Conservation (phyloP, 2,113 vertebrate genomes). For the Connochaetes taurinus region DNA sequence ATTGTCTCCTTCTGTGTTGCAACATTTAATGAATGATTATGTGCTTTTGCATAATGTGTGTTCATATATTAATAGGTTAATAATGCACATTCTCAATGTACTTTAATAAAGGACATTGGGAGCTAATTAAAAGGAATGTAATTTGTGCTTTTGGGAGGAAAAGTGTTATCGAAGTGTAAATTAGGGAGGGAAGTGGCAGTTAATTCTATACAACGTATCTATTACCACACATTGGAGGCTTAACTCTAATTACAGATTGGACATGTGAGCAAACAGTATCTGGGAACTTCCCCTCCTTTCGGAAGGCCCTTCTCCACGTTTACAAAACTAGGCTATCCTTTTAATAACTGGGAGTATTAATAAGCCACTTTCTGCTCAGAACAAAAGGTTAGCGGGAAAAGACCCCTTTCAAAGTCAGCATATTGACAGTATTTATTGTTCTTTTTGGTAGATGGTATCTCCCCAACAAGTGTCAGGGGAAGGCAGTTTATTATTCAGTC, state of each 20-base stretch:
- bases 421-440: background rate
- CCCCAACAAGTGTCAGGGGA: constrained; percentile 33
- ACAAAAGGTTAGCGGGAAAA: constrained; percentile 58
- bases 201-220: constrained; percentile 51
- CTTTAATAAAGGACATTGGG: constrained; percentile 37
- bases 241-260: constrained; percentile 60
- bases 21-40: constrained; percentile 46
- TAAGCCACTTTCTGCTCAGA: constrained; percentile 56
- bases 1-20: background rate
- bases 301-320: constrained; percentile 63
- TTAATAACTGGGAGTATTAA: constrained; percentile 69
- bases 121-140: constrained; percentile 55
- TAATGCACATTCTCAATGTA: constrained; percentile 18
- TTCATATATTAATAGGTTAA: constrained; percentile 47
- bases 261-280: constrained; percentile 55
- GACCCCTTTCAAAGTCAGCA: constrained; percentile 15
- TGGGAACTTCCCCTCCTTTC: constrained; percentile 59
- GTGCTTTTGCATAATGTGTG: constrained; percentile 3
- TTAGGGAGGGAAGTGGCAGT: constrained; percentile 56
- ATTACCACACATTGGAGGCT: constrained; percentile 48
- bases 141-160: constrained; percentile 59
- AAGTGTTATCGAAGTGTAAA: constrained; percentile 59
- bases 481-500: background rate
- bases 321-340: constrained; percentile 65
- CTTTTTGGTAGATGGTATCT: background rate